Base-by-base conservation (phyloP, 2,113 vertebrate species). In the Cavia aperea region DNA sequence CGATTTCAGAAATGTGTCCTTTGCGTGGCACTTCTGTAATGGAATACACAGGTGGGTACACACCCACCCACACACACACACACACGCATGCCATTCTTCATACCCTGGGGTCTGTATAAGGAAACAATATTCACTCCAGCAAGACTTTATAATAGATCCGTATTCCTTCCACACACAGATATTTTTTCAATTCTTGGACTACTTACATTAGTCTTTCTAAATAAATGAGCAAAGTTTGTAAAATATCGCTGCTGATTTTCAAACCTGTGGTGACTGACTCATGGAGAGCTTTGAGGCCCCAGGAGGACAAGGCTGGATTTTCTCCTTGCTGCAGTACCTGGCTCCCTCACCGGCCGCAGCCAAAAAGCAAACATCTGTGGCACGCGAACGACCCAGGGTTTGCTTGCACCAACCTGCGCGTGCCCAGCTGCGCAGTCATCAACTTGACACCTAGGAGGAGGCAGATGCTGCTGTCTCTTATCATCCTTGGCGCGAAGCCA, bases 401-500 rank as follows among this genome's bases (percentile, higher is more conserved):
- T 95, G 93, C 86, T 92, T 19, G n/a, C 0, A 6, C 66, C 86
- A 78, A 84, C 73, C 36, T 4, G 86, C 75, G 63, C 84, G 78
- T 8, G 39, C 92, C 93, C 90, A 96, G 72, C 88, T 81, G 65
- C 49, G 14, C 5, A 75, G 63, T 33, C 81, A 77, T 68, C 90
- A 94, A 65, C 60, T 60, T 77, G 91, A 95, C 39, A 88, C 88
- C 36, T 14, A 33, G 26, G 39, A 89, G 31, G 43, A 89, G 0
- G 24, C 88, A 77, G 94, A 93, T 62, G 15, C 62, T 95, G 60
- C n/a, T 79, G 3, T 10, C 86, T 82, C 94, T 96, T 82, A 93
- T 91, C 94, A 24, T 36, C 1, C 10, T 46, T 96, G 96, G 79
- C 88, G 36, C n/a, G 72, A 91, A 12, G 89, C 93, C 95, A 95